These are phyloP conservation scores for Plectrocnemia conspersa DNA, from an alignment of 1,140 invertebrate species.

Conservation along the genomic window DNA sequence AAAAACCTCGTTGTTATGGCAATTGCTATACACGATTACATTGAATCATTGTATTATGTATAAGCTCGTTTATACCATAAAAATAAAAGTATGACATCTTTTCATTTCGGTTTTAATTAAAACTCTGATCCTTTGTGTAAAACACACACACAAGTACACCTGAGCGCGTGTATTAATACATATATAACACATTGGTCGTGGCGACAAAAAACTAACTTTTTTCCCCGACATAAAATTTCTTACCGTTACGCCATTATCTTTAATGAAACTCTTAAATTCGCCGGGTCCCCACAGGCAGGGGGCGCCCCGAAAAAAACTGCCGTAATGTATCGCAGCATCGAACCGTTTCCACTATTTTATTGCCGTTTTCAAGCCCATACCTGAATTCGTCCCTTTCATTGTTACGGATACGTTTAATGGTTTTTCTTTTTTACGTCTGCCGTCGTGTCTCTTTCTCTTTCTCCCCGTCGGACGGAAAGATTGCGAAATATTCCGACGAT, in stretches of 20 bases:
- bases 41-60: no score
- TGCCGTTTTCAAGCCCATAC: constrained; percentile 14
- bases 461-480: constrained; percentile 4
- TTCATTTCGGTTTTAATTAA: no score
- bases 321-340: constrained; percentile 22
- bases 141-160: no score
- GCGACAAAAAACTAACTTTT: no score
- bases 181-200: no score
- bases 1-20: no score
- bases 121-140: no score
- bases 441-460: background rate
- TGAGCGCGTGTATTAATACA: no score
- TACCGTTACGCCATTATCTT: constrained; percentile 19
- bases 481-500: constrained; percentile 25
- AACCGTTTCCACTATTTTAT: constrained; percentile 23
- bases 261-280: constrained; percentile 25
- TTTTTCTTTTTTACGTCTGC: constrained; percentile 2
- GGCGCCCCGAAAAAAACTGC: constrained; percentile 1
- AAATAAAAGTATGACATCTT: no score
- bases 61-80: no score
- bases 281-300: constrained; percentile 5
- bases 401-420: constrained; percentile 20
- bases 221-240: no score
- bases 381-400: constrained; percentile 21
- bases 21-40: no score